Evolutionary conservation across 2,797 vertebrate species (phyloP).

Genomic region (Characodon lateralis): DNA sequence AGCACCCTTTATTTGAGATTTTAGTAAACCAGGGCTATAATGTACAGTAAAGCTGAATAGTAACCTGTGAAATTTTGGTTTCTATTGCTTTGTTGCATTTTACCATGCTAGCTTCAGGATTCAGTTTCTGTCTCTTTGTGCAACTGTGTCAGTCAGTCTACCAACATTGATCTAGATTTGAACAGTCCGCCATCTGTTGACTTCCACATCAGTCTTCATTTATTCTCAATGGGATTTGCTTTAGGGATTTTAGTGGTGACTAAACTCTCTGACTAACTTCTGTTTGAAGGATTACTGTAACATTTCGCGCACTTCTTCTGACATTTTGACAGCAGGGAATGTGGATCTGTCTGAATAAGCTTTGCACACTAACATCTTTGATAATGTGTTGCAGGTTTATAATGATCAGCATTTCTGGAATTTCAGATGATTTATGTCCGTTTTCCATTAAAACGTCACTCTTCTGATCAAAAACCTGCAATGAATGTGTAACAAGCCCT

Average conservation of each 20-base stretch:
- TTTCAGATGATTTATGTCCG: neutral
- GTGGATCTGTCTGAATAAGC: neutral
- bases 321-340: neutral
- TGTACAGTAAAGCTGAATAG: no score
- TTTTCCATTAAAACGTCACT: neutral
- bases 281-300: neutral
- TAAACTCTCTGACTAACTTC: neutral
- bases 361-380: neutral
- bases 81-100: neutral
- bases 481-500: neutral
- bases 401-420: neutral
- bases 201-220: neutral
- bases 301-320: neutral
- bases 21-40: no score
- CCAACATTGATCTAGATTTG: neutral
- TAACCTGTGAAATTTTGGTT: neutral
- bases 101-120: neutral
- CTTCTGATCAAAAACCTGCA: neutral
- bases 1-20: no score
- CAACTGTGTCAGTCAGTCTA: neutral
- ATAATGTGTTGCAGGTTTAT: slow-evolving; percentile 4
- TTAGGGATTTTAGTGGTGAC: neutral
- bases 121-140: neutral
- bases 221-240: neutral
- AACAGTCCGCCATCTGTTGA: neutral